Conservation (phyloP, 2,797 vertebrate species). For the Sciurus vulgaris region DNA sequence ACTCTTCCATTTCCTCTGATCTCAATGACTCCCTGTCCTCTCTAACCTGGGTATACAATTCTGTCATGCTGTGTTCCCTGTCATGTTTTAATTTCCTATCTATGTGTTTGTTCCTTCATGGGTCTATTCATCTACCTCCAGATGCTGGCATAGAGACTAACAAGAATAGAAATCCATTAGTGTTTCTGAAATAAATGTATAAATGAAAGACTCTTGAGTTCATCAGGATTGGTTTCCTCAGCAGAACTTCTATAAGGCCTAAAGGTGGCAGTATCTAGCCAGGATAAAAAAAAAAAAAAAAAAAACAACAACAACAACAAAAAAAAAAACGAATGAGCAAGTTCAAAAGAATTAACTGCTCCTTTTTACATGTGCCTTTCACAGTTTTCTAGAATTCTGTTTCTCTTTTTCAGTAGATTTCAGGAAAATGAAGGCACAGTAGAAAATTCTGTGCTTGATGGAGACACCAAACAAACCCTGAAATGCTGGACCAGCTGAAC, state of each 20-base stretch:
- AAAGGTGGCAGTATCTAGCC: conserved; percentile 1
- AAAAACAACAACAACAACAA: too few relatives aligned
- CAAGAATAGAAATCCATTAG: neutral
- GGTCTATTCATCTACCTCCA: neutral
- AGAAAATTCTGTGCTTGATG: neutral
- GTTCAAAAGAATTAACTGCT: neutral
- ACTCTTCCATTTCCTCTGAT: neutral
- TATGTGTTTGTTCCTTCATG: neutral
- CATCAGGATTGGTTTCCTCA: neutral
- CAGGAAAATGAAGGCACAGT: neutral
- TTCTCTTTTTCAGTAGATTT: conserved; percentile 36
- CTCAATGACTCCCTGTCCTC: neutral
- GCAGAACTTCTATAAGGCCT: neutral
- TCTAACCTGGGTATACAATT: neutral
- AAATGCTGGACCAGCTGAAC: neutral
- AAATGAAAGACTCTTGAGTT: neutral
- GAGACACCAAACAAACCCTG: neutral
- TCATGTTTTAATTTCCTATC: neutral
- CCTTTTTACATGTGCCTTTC: neutral
- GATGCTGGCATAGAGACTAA: neutral
- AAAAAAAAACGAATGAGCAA: neutral
- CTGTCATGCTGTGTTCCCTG: neutral
- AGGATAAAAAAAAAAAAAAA: neutral
- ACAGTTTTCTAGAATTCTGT: neutral
- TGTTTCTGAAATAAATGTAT: conserved; percentile 23